phyloP scores from a whole-genome alignment of 2,113 vertebrate species.

The Petrocephalus microphthalmus region DNA sequence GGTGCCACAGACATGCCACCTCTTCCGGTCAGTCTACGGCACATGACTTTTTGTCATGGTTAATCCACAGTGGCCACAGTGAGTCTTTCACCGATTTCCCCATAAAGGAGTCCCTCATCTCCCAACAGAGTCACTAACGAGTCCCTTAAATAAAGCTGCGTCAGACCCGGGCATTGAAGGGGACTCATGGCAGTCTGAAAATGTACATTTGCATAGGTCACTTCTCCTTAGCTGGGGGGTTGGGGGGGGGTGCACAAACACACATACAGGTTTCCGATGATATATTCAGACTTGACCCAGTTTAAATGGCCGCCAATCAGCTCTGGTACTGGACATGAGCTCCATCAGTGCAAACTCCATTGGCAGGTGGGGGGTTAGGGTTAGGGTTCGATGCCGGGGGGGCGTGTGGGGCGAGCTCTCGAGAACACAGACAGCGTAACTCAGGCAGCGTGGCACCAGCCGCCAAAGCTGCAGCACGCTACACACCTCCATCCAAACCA shows the following conservation, averaged over 20 bases:
- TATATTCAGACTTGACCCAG: conserved; percentile 71
- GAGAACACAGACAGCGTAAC: too few relatives aligned
- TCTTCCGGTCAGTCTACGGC: not conserved
- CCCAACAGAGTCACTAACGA: not conserved
- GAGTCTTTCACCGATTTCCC: not conserved
- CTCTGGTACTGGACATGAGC: conserved; percentile 68
- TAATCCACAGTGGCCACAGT: not conserved
- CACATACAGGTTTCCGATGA: conserved; percentile 67
- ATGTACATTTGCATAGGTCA: conserved; percentile 69
- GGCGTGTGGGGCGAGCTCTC: too few relatives aligned
- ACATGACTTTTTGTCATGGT: not conserved
- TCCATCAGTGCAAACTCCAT: conserved; percentile 61
- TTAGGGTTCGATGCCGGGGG: too few relatives aligned
- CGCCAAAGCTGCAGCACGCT: not conserved
- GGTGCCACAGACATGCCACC: not conserved
- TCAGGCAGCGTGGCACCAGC: too few relatives aligned
- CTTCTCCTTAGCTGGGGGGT: conserved; percentile 43
- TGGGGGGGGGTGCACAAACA: not conserved
- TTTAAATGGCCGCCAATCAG: conserved; percentile 65
- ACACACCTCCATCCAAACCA: not conserved
- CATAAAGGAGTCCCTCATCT: conserved; percentile 37
- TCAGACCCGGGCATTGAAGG: conserved; percentile 64
- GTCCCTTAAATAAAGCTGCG: not conserved
- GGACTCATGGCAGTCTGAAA: conserved; percentile 69
- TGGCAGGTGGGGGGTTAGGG: conserved; percentile 59